phyloP scores from a whole-genome alignment of 2,113 vertebrate genomes.

The Lophochroa leadbeateri region DNA sequence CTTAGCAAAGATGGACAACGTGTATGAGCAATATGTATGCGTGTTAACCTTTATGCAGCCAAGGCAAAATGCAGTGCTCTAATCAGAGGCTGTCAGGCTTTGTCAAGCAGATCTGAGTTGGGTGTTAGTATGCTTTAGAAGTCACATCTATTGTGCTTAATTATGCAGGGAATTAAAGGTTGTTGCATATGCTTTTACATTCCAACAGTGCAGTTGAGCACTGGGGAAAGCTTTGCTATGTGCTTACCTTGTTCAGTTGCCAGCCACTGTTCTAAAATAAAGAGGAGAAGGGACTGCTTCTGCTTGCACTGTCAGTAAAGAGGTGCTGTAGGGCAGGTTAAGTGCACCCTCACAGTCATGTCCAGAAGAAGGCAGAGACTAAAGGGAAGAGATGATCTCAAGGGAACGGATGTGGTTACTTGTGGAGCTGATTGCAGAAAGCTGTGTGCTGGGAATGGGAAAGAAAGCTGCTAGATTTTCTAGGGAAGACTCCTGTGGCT shows the following conservation, averaged over 20 bases:
- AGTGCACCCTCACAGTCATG: background rate
- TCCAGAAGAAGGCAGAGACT: background rate
- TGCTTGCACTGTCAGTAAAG: background rate
- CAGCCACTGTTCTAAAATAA: background rate
- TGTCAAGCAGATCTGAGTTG: background rate
- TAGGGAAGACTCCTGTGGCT: background rate
- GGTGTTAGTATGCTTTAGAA: background rate
- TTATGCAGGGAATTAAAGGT: background rate
- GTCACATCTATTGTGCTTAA: background rate
- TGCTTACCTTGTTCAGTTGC: background rate
- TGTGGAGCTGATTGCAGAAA: background rate
- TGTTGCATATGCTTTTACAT: background rate
- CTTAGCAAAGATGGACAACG: background rate
- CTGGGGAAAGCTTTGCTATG: background rate
- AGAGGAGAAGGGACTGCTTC: background rate
- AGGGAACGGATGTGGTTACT: constrained; percentile 30
- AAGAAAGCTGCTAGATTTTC: background rate
- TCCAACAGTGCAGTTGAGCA: background rate
- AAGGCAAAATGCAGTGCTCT: background rate
- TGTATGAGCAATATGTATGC: background rate
- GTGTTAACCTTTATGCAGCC: background rate
- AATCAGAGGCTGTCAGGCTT: background rate
- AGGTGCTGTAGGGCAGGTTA: background rate
- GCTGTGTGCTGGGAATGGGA: background rate
- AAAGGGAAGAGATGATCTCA: background rate